A percentile compares a stretch with the other conserved stretches of the same genome.
Evolutionary conservation across 2,888 invertebrate species (phyloP).

Genomic region (Drosophila macrospina): DNA sequence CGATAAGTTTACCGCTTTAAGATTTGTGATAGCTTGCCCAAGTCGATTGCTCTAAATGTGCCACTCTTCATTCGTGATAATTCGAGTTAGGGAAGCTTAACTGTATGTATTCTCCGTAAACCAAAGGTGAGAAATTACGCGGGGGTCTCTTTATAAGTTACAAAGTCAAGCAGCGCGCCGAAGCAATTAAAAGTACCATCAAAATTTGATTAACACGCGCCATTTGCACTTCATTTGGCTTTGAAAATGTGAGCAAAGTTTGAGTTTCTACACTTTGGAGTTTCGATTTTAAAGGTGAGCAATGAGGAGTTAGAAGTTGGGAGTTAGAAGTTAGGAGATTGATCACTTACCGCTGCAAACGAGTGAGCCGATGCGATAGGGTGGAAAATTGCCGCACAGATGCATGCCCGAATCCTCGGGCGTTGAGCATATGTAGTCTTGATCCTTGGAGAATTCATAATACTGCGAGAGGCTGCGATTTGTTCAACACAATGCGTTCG

Average conservation of each 20-base stretch:
- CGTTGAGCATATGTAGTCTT: conserved; percentile 98
- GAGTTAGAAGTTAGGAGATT: not conserved
- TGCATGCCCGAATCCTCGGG: conserved; percentile 98
- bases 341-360: conserved; percentile 90
- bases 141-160: conserved; percentile 14
- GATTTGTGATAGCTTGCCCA: no score
- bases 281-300: not conserved
- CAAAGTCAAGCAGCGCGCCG: conserved; percentile 54
- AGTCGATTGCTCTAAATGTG: no score
- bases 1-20: not conserved
- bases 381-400: conserved; percentile 93
- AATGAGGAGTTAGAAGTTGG: not conserved
- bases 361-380: conserved; percentile 90
- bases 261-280: not conserved
- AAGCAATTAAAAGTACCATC: conserved; percentile 75
- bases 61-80: not conserved
- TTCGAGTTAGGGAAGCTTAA: not conserved
- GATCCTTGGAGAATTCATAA: conserved; percentile 94
- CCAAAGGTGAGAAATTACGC: not conserved
- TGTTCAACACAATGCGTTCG: not conserved
- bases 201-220: conserved; percentile 75
- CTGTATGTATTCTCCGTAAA: not conserved
- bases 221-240: conserved; percentile 75
- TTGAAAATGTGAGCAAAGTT: conserved; percentile 27
- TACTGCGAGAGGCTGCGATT: conserved; percentile 89